Percentiles rank a stretch among this genome's conserved stretches.
These are phyloP conservation scores for Phoenicopterus ruber DNA, from an alignment of 2,113 vertebrate genomes.

Conservation along the genomic window DNA sequence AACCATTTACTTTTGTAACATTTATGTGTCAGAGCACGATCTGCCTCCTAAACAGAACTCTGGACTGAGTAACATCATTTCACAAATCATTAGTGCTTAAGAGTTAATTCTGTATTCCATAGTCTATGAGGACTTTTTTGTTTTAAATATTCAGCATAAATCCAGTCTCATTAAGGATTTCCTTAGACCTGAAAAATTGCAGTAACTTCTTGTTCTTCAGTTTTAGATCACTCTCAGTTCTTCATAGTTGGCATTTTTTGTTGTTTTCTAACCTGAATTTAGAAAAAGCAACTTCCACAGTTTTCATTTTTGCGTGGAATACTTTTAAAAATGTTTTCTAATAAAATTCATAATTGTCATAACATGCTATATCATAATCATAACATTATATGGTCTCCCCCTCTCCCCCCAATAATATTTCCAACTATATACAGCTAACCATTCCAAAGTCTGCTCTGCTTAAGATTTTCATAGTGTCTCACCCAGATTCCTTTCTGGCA, in stretches of 20 bases:
- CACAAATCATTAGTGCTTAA: neutral
- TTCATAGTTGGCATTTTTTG: neutral
- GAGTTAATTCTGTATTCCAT: neutral
- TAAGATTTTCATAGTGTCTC: neutral
- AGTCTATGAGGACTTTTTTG: neutral
- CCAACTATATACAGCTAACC: neutral
- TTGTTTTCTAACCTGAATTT: neutral
- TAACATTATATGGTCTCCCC: neutral
- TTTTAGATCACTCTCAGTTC: neutral
- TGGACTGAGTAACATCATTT: neutral
- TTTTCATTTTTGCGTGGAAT: neutral
- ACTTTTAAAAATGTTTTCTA: neutral
- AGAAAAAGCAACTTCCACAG: neutral
- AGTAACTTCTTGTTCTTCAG: neutral
- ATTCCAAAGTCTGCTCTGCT: neutral
- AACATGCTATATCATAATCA: neutral
- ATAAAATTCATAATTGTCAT: neutral
- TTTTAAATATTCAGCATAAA: neutral
- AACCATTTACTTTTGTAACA: neutral
- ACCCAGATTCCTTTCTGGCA: neutral
- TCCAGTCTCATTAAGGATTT: neutral
- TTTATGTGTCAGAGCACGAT: neutral
- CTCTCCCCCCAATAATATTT: neutral
- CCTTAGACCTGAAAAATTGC: neutral
- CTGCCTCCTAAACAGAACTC: neutral